Evolutionary conservation across 2,888 invertebrate species (phyloP), one percentile per base, ranked within the genome.

Genomic region (Lottia gigantea): DNA sequence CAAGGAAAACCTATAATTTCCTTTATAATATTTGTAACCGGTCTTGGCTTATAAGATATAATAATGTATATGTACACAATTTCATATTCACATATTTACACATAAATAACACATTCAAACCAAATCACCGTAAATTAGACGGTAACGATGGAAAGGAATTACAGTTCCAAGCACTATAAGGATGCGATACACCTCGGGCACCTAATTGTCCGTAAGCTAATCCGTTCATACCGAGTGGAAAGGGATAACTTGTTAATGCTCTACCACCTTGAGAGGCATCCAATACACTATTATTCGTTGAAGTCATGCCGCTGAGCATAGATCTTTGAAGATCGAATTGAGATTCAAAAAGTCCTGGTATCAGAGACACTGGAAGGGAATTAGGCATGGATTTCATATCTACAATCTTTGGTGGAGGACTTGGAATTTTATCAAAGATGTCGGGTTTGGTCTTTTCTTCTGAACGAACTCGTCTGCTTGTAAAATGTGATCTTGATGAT

Each of bases 341-440:
- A 63, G 75, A 55, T 62, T 78, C 76, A 47, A 76, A 78, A 6
- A 80, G 71, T 68, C 80, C 77, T 19, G 76, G 78, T 8, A 82
- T 76, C 14, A 82, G 61, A 16, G 80, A 80, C 15, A 82, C 69
- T 26, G 81, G 80, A 8, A 82, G 68, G 8, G 78, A 72, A 55
- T 79, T 81, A 40, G 80, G 79, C 40, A 80, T 80, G 55, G 76
- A 77, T 72, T 83, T 83, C 31, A 86, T 74, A 66, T 86, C 86
- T 26, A 83, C 78, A 1, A 87, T 74, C 73, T 87, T 87, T 6
- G 87, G 87, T 16, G 86, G 85, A 12, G 86, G 85, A 61, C 82
- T 85, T 8, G 85, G 86, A 65, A 87, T 86, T 71, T 80, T 82
- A 73, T 87, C 87, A 77, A 84, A 87, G 49, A 87, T 81, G 75